Conservation (phyloP, 2,888 invertebrate species). For the Epinotia nisella region DNA sequence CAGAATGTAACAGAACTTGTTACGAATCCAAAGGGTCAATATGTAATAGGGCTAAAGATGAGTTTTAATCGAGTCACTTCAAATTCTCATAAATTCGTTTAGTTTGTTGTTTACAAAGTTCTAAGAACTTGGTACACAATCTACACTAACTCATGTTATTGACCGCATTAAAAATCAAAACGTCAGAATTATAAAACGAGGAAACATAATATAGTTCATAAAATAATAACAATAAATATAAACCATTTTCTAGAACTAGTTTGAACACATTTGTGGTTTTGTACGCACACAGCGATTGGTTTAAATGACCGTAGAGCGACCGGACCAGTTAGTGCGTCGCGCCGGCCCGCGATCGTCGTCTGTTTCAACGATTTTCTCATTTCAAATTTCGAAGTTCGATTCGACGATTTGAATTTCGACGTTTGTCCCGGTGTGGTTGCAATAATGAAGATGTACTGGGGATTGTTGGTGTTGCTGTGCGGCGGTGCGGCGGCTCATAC, state of each 20-base stretch:
- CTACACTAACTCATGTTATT: conserved; percentile 5
- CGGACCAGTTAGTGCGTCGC: conserved; percentile 32
- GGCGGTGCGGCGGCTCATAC: conserved; percentile 83
- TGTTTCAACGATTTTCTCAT: background rate
- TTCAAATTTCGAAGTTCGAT: conserved; percentile 12
- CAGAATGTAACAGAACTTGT: background rate
- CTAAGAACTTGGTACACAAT: background rate
- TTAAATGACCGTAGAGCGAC: conserved; percentile 33
- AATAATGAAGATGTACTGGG: conserved; percentile 39
- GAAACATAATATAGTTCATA: background rate
- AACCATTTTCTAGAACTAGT: conserved; percentile 32
- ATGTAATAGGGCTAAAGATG: background rate
- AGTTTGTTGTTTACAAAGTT: background rate
- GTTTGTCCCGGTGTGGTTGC: background rate
- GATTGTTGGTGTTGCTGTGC: conserved; percentile 51
- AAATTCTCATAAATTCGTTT: too few relatives aligned
- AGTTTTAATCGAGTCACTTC: background rate
- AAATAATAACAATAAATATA: background rate
- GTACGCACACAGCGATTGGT: conserved; percentile 18
- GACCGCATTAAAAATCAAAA: background rate
- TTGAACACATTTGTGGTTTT: conserved; percentile 25
- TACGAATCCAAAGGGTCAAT: background rate
- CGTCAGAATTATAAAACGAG: background rate
- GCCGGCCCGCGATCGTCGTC: conserved; percentile 16
- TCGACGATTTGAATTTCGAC: background rate